phyloP scores from a whole-genome alignment of 2,888 invertebrate species.

The Micoletzkya japonica region DNA sequence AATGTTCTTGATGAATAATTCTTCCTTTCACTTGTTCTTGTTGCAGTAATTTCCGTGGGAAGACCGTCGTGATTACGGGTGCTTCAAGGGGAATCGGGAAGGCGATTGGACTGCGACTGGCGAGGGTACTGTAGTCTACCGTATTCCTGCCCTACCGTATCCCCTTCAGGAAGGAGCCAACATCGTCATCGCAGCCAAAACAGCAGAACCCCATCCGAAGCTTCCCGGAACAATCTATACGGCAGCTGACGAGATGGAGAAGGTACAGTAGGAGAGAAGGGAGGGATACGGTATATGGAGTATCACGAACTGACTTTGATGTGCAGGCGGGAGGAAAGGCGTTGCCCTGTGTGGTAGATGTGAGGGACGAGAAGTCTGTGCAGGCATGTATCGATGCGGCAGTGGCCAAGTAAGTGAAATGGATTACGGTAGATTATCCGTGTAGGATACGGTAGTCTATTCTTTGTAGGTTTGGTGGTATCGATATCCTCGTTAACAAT shows the following conservation, averaged over 20 bases:
- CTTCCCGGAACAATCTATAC: constrained; percentile 88
- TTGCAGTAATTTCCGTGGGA: constrained; percentile 76
- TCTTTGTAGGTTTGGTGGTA: constrained; percentile 78
- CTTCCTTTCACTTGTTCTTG: neutral
- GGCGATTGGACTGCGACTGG: constrained; percentile 87
- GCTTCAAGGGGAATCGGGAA: constrained; percentile 94
- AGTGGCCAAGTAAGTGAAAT: constrained; percentile 64
- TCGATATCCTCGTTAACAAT: constrained; percentile 90
- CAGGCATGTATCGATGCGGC: constrained; percentile 63
- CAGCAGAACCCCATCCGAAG: constrained; percentile 85
- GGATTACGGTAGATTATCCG: neutral
- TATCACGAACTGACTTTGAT: neutral
- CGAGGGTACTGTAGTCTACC: constrained; percentile 76
- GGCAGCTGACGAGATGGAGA: constrained; percentile 82
- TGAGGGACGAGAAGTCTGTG: constrained; percentile 78
- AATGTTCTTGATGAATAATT: too few species aligned
- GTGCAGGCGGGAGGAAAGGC: constrained; percentile 47
- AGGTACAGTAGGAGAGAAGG: constrained; percentile 27
- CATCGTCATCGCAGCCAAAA: constrained; percentile 87
- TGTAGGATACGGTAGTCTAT: neutral
- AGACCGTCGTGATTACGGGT: constrained; percentile 89
- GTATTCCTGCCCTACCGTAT: neutral
- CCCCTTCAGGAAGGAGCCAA: constrained; percentile 80
- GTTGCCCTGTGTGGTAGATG: constrained; percentile 78
- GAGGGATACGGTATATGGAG: neutral